These are phyloP conservation scores for Girardinus metallicus DNA, from an alignment of 2,797 vertebrate genomes.

Conservation along the genomic window DNA sequence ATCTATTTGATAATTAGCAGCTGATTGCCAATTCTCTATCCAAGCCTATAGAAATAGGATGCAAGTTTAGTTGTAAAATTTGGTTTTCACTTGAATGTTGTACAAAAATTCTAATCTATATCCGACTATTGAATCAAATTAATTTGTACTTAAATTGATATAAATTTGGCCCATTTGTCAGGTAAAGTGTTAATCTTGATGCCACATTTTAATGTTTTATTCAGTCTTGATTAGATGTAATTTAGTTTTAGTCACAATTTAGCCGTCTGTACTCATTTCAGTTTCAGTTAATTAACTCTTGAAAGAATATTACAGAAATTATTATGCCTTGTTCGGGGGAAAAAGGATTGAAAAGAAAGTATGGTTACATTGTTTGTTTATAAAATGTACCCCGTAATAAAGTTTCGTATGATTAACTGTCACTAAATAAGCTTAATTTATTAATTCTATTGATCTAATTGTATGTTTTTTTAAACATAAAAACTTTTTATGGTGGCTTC, in stretches of 20 bases:
- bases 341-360: background rate
- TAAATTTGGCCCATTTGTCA: background rate
- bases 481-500: background rate
- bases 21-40: background rate
- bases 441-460: background rate
- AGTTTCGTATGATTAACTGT: background rate
- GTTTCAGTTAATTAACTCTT: background rate
- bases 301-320: background rate
- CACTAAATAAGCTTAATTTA: background rate
- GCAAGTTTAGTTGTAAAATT: background rate
- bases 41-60: background rate
- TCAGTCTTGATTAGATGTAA: background rate
- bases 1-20: background rate
- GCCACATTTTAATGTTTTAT: background rate
- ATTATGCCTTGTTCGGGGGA: background rate
- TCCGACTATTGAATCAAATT: background rate
- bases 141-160: background rate
- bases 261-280: background rate
- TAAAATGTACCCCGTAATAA: background rate
- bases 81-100: background rate
- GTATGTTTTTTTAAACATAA: background rate
- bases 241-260: background rate
- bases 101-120: background rate
- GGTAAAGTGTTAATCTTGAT: background rate
- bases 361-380: background rate